phyloP scores from a whole-genome alignment of 2,888 invertebrate genomes.

The Cylloceria caligata region DNA sequence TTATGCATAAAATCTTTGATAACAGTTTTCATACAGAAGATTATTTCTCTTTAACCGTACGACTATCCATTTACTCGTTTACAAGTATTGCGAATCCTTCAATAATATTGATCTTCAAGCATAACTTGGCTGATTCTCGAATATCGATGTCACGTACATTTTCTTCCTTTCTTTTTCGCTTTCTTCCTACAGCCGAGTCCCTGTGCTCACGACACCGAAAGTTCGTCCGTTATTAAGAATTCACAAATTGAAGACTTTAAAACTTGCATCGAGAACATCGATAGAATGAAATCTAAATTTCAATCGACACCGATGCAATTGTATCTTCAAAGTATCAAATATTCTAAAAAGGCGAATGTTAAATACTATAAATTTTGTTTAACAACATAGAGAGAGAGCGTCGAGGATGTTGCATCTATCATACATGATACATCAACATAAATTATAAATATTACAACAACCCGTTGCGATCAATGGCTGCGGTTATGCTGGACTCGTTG shows the following conservation, averaged over 20 bases:
- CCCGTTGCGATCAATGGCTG: constrained; percentile 42
- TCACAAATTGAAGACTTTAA: background rate
- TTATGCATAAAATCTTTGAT: background rate
- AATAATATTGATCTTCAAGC: background rate
- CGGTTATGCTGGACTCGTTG: constrained; percentile 60
- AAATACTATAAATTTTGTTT: constrained; percentile 28
- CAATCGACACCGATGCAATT: constrained; percentile 14
- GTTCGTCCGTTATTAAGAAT: background rate
- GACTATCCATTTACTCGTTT: background rate
- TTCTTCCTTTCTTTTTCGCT: constrained; percentile 16
- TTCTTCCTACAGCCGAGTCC: constrained; percentile 3
- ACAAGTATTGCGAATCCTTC: background rate
- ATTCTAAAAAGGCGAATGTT: constrained; percentile 2
- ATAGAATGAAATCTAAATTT: background rate
- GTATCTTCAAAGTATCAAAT: constrained; percentile 12
- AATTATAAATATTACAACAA: constrained; percentile 38
- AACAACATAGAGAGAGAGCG: constrained; percentile 19
- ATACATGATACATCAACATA: background rate
- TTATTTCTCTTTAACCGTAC: background rate
- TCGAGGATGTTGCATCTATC: constrained; percentile 20
- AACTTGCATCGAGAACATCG: background rate
- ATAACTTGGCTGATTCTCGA: background rate
- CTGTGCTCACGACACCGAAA: background rate
- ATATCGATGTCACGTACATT: background rate
- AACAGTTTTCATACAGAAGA: background rate